Percentiles rank a stretch among this genome's conserved stretches.
These are phyloP conservation scores for Melieria omissa DNA, from an alignment of 2,888 invertebrate genomes.

Conservation along the genomic window DNA sequence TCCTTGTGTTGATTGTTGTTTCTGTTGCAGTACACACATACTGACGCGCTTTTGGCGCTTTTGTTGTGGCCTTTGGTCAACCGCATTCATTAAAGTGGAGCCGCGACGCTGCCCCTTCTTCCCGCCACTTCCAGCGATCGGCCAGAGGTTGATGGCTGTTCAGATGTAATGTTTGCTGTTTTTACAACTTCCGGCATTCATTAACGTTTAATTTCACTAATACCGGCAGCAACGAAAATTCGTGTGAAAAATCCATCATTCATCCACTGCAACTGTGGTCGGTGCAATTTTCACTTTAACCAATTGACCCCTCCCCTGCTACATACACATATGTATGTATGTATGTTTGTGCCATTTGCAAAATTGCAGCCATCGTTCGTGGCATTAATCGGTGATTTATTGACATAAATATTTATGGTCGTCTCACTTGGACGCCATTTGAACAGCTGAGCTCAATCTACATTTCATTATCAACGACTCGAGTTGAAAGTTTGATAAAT, in stretches of 20 bases:
- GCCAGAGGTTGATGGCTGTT: neutral
- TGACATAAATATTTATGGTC: too few species aligned
- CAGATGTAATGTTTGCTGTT: conserved; percentile 6
- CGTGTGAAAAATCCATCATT: neutral
- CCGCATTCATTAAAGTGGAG: conserved; percentile 3
- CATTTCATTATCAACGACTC: too few species aligned
- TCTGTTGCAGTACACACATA: neutral
- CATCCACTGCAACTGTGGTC: conserved; percentile 28
- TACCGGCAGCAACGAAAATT: conserved; percentile 7
- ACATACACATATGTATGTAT: neutral
- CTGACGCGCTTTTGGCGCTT: neutral
- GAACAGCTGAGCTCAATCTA: too few species aligned
- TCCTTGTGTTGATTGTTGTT: too few species aligned
- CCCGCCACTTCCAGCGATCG: neutral
- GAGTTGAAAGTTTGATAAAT: too few species aligned
- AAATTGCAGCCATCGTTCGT: too few species aligned
- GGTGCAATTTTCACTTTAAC: neutral
- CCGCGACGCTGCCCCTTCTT: neutral
- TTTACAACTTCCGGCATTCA: conserved; percentile 22
- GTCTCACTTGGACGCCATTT: too few species aligned
- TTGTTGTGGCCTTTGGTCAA: neutral
- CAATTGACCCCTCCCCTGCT: neutral
- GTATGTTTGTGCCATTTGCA: neutral
- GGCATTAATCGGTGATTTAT: too few species aligned
- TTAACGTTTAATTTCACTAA: conserved; percentile 29